Base-by-base conservation (phyloP, 2,797 vertebrate species). In the Hydrocynus forskahlii region DNA sequence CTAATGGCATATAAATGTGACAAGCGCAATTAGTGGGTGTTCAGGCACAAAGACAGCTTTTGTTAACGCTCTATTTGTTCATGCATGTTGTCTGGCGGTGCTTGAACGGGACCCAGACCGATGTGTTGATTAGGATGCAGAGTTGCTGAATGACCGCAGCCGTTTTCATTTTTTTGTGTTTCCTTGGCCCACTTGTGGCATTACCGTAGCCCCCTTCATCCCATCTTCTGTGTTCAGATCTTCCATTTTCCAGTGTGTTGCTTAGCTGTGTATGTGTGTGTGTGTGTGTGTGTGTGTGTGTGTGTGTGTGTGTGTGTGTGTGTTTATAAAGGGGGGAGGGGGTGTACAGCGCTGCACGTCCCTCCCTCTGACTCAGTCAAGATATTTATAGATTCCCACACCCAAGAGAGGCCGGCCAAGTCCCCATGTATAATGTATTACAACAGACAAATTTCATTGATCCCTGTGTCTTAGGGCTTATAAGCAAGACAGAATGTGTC, bases 331-430 rank as follows among this genome's bases (percentile, higher is more conserved):
- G 43, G 38, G 13, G 62, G 62, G 13, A 7, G 13, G 13, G 71
- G 62, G 79, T 75, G 59, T 64, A 79, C 80, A 43, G 71, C 63
- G 45, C 35, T 76, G 43, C 77, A 83, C 64, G 57, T 78, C 85
- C 81, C 70, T 83, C 81, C 81, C 71, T 78, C 79, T 89, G 86
- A 86, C 79, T 87, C 85, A 88, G 79, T 79, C 59, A 66, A 52
- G 75, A 77, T 86, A 86, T 90, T 89, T 85, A 88, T 87, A 89
- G 86, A 85, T 59, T 54, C 40, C 67, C 83, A 64, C 72, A 78
- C 81, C 83, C 81, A 60, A 73, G 81, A 81, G 80, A 84, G 76
- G 59, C 78, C 70, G 63, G 70, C 64, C 78, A 71, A 76, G 74
- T 63, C 77, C 23, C 78, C 35, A 43, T 84, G 59, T 78, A 82